These are phyloP conservation scores for Stenichneumon culpator DNA, from an alignment of 2,888 invertebrate species.

Conservation along the genomic window DNA sequence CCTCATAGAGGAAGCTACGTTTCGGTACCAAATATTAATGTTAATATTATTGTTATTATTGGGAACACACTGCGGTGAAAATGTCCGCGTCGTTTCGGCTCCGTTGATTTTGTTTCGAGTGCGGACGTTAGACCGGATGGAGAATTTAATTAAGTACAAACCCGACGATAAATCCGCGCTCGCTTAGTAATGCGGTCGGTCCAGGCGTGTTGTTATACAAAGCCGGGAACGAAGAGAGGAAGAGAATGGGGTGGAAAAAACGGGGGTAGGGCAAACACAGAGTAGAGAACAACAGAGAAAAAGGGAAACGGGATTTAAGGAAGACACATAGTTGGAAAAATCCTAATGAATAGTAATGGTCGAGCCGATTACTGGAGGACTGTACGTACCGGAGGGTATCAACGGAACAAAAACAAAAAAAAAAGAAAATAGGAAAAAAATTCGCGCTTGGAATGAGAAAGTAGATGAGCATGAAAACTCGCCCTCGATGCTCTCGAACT, in stretches of 20 bases:
- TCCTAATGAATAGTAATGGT: conserved; percentile 83
- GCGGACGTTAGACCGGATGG: not conserved
- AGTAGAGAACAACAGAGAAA: conserved; percentile 63
- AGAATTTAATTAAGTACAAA: conserved; percentile 79
- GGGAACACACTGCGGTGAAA: not conserved
- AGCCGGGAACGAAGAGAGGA: conserved; percentile 48
- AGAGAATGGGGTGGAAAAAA: conserved; percentile 46
- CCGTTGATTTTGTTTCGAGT: conserved; percentile 18
- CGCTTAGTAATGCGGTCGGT: conserved; percentile 75
- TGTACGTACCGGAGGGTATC: conserved; percentile 42
- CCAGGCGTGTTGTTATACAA: conserved; percentile 59
- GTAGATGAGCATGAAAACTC: not conserved
- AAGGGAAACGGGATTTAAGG: conserved; percentile 74
- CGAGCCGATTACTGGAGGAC: conserved; percentile 61
- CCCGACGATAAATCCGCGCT: conserved; percentile 78
- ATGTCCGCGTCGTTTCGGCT: not conserved
- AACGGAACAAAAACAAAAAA: conserved; percentile 33
- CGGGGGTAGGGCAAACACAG: conserved; percentile 70
- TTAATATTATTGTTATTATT: not conserved
- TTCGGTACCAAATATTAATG: too few species aligned
- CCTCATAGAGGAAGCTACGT: too few species aligned
- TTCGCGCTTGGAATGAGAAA: conserved; percentile 12
- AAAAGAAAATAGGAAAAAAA: conserved; percentile 11
- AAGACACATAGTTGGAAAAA: conserved; percentile 81
- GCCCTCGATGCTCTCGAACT: not conserved